These are phyloP conservation scores for Eulemur coronatus DNA, from an alignment of 2,797 vertebrate genomes.

Conservation along the genomic window DNA sequence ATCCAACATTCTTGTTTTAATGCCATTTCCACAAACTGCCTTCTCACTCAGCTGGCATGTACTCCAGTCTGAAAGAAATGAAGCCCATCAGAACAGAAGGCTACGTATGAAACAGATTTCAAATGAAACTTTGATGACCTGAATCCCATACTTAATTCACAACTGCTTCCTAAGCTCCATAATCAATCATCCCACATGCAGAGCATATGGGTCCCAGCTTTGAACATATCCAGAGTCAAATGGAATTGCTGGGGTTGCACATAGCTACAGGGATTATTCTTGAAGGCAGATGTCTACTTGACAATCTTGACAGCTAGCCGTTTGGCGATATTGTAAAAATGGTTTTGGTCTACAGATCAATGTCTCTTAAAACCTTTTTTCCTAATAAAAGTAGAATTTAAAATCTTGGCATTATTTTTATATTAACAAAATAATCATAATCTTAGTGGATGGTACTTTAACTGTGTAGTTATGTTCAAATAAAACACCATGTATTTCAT, in stretches of 20 bases:
- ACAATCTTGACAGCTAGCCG: conserved; percentile 13
- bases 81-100: conserved; percentile 59
- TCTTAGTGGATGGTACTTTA: neutral
- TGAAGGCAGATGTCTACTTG: conserved; percentile 59
- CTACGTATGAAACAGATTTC: conserved; percentile 31
- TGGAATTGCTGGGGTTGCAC: conserved; percentile 60
- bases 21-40: conserved; percentile 94
- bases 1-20: conserved; percentile 97
- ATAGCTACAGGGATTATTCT: conserved; percentile 48
- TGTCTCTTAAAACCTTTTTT: conserved; percentile 37
- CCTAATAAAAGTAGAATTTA: neutral
- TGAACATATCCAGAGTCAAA: conserved; percentile 57
- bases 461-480: neutral
- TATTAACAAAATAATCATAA: neutral
- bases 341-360: conserved; percentile 22
- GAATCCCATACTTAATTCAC: conserved; percentile 70
- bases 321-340: conserved; percentile 19
- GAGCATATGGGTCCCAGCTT: conserved; percentile 63
- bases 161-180: conserved; percentile 57
- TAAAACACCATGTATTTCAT: neutral
- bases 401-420: neutral
- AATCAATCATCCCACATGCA: conserved; percentile 56
- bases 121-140: conserved; percentile 49
- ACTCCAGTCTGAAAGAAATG: conserved; percentile 93
- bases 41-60: conserved; percentile 97